Base-by-base conservation (phyloP, 2,797 vertebrate species). In the Melanotaenia maccullochi region DNA sequence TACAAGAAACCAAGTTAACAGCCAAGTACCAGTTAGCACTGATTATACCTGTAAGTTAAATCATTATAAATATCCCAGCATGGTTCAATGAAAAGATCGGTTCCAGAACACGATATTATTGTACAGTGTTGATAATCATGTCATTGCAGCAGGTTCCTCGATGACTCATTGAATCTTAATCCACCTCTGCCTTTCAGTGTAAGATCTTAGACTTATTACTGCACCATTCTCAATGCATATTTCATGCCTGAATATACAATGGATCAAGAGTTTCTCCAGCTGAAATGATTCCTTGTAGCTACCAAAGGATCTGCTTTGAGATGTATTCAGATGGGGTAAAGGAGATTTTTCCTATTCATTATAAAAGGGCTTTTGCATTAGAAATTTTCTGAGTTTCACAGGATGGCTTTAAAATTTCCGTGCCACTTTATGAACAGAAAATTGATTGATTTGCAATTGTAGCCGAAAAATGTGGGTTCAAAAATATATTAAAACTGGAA, bases 151-250 rank as follows among this genome's bases (percentile, higher is more conserved):
- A 60, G 64, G 36, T n/a, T 57, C 54, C 60, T 36, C 32, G 36
- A 75, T 86, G 73, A 84, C 58, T 87, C 75, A 73, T 56, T 42
- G 61, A 85, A 79, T 86, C 75, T 66, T 58, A 76, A 62, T 18
- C 83, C 63, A 78, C 67, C 60, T 87, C 85, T 86, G 78, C 77
- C 76, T 90, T 88, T 91, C 70, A 86, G 65, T 79, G 67, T 81
- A 55, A 69, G 42, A 42, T 83, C 64, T 76, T 64, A 47, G 66
- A 82, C 68, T 79, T 78, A 86, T 82, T 76, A 65, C 51, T 67
- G 32, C 56, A 65, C 60, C 20, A 9, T 73, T 76, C 71, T 68
- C 62, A 83, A 87, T 89, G 83, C 83, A 82, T 89, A 81, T 90
- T 90, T 88, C 57, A 90, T 76, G 66, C 58, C 52, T 73, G 60